Evolutionary conservation across 2,113 vertebrate species (phyloP).

Genomic region (Thunnus thynnus): DNA sequence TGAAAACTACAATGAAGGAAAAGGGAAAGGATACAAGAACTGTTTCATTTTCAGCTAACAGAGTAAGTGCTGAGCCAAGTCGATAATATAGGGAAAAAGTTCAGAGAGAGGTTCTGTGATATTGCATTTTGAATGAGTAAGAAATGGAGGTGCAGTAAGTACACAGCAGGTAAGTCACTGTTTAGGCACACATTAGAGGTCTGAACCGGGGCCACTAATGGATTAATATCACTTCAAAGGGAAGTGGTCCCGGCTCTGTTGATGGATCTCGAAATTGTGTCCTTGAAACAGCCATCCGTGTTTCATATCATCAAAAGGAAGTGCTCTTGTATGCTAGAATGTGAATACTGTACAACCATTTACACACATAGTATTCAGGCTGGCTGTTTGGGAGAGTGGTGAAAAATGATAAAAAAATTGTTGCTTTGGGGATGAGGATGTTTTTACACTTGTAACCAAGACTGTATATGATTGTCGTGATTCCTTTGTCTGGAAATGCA

Average conservation of each 20-base stretch:
- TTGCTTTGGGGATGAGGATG: no score
- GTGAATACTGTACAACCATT: background rate
- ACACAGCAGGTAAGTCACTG: background rate
- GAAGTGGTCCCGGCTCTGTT: background rate
- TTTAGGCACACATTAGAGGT: background rate
- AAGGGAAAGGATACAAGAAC: no score
- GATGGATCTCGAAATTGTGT: background rate
- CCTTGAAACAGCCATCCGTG: background rate
- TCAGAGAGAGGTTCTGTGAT: no score
- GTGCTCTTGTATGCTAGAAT: background rate
- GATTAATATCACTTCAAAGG: background rate
- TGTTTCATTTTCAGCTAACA: no score
- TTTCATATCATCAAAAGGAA: slow-evolving; percentile 3
- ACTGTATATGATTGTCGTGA: no score
- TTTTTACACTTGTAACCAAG: no score
- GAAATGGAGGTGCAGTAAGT: background rate
- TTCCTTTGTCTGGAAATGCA: no score
- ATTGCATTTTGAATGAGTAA: background rate
- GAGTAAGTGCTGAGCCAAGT: no score
- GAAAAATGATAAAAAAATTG: no score
- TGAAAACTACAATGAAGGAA: no score
- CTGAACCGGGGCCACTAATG: slow-evolving; percentile 4
- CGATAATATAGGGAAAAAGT: no score
- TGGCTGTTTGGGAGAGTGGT: background rate
- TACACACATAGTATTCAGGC: background rate